These are phyloP conservation scores for Lates calcarifer DNA, from an alignment of 2,113 vertebrate genomes.

Conservation along the genomic window DNA sequence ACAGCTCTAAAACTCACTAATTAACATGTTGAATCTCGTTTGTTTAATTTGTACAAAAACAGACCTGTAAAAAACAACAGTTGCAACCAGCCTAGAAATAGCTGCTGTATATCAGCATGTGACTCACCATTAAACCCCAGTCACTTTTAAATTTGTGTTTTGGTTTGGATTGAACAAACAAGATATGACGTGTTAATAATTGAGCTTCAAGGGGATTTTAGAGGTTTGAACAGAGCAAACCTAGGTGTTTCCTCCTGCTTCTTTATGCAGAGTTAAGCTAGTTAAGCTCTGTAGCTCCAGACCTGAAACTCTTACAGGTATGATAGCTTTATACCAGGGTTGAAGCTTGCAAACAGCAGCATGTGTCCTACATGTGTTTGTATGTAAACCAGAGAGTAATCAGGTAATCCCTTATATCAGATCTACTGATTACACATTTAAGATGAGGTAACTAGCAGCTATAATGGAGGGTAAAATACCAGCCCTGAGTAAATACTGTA, in stretches of 20 bases:
- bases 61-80: neutral
- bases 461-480: neutral
- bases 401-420: neutral
- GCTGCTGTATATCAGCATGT: neutral
- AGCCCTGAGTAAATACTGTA: constrained; percentile 28
- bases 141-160: neutral
- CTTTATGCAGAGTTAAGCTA: constrained; percentile 25
- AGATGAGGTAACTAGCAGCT: neutral
- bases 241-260: neutral
- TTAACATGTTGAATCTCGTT: neutral
- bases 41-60: constrained; percentile 17
- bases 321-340: neutral
- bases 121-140: neutral
- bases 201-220: neutral
- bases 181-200: neutral
- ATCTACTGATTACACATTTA: neutral
- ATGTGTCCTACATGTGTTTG: constrained; percentile 33
- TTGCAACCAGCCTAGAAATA: neutral
- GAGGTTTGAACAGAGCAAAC: neutral
- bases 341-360: constrained; percentile 32
- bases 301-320: too few relatives aligned
- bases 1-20: neutral
- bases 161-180: neutral
- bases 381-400: neutral
- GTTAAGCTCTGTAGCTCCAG: neutral